A percentile compares a stretch with the other conserved stretches of the same genome.
Evolutionary conservation across 2,797 vertebrate genomes (phyloP).

Genomic region (Sciurus vulgaris): DNA sequence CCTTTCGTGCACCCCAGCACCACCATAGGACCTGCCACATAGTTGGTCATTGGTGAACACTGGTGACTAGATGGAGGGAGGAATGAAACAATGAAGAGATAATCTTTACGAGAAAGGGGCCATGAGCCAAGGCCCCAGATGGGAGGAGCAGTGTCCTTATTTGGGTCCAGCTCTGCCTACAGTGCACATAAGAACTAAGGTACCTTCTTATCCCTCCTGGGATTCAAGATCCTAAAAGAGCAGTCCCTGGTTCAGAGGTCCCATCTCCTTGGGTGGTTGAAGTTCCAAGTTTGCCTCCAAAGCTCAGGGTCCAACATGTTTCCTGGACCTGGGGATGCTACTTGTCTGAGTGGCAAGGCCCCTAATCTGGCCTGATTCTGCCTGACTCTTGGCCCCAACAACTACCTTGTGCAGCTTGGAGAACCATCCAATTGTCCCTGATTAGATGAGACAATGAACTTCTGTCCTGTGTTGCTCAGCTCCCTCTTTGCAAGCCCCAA

Average conservation of each 20-base stretch:
- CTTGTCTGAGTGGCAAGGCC: constrained; percentile 72
- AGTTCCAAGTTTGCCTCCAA: neutral
- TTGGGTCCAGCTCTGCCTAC: neutral
- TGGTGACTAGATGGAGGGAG: neutral
- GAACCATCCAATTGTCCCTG: constrained; percentile 84
- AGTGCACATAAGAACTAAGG: neutral
- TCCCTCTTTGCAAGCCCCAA: constrained; percentile 84
- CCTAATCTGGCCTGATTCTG: constrained; percentile 70
- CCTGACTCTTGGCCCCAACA: constrained; percentile 66
- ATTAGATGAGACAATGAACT: constrained; percentile 87
- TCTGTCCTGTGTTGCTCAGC: constrained; percentile 72
- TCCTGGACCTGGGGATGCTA: constrained; percentile 23
- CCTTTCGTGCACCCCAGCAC: neutral
- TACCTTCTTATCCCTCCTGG: neutral
- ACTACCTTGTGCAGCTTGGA: constrained; percentile 79
- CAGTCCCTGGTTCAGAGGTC: neutral
- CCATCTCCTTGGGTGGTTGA: neutral
- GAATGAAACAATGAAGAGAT: neutral
- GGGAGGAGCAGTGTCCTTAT: neutral
- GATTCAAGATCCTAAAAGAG: neutral
- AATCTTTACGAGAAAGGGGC: neutral
- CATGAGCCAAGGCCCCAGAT: neutral
- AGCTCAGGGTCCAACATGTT: neutral
- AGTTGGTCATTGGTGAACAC: neutral
- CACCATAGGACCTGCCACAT: neutral